Evolutionary conservation across 2,888 invertebrate genomes (phyloP), one percentile per base, ranked within the genome.

Genomic region (Dioctria rufipes): DNA sequence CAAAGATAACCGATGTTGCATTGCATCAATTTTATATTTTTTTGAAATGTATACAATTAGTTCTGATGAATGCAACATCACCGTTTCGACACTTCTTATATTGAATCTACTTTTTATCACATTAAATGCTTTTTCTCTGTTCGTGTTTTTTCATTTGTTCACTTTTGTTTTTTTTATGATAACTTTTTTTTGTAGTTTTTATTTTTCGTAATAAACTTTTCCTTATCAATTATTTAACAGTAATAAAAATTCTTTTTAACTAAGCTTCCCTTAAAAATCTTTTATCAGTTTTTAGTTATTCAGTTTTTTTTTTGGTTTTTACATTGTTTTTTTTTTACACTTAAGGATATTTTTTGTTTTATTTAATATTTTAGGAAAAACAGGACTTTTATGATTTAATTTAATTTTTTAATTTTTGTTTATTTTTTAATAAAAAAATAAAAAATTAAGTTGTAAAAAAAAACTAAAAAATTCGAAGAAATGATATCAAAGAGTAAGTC

Each of bases 31-130:
- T 75, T 25, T 25, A 25, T 75, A 60, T 75, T 60, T 42, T 42
- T 63, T 49, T 77, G 60, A 75, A 77, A 77, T 63, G 77, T 77
- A 63, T 77, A 77, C 77, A 77, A 63, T 77, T 77, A 43, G 51
- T 63, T 8, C 46, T 61, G 61, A 42, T 42, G 46, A 77, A 58
- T 49, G 61, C 63, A 77, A 66, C 37, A 79, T 39, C 54, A 69
- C 5, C 51, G 43, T 43, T 69, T 58, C 79, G 79, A 60, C 66
- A 46, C 58, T 54, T 25, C 67, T 60, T 79, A 54, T 79, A 66
- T 79, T 79, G 71, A 80, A 83, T 81, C 83, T 83, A 83, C 83
- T 83, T 82, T 67, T 81, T 83, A 83, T 83, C 83, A 83, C 83
- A 83, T 83, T 83, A 83, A 83, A 83, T 83, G 83, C 83, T 83